A percentile compares a stretch with the other conserved stretches of the same genome.
These are phyloP conservation scores for Ramphastos sulfuratus DNA, from an alignment of 2,113 vertebrate genomes.

Conservation along the genomic window DNA sequence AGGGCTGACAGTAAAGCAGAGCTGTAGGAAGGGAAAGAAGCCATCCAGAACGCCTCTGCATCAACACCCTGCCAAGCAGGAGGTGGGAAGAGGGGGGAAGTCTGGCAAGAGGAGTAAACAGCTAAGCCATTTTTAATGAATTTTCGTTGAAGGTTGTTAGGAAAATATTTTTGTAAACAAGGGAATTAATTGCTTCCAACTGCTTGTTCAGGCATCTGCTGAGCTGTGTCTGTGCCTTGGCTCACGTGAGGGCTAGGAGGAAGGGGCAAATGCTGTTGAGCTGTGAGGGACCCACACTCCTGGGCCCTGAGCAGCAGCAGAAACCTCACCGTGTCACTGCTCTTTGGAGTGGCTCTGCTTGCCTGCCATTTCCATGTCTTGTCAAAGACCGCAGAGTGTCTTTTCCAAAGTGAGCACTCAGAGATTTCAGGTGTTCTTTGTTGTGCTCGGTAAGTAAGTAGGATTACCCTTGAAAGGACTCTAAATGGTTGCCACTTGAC, in stretches of 20 bases:
- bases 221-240: background rate
- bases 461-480: conserved; percentile 48
- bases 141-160: conserved; percentile 5
- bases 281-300: background rate
- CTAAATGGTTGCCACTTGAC: conserved; percentile 56
- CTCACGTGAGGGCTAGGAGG: background rate
- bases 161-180: conserved; percentile 3
- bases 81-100: background rate
- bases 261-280: background rate
- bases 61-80: background rate
- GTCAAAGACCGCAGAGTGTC: background rate
- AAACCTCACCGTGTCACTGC: background rate
- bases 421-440: background rate
- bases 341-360: background rate
- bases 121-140: conserved; percentile 41
- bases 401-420: conserved; percentile 18
- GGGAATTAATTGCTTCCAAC: conserved; percentile 3
- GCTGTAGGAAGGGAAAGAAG: background rate
- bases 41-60: background rate
- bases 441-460: conserved; percentile 13
- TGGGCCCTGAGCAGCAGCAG: background rate
- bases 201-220: background rate
- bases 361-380: background rate
- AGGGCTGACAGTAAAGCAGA: background rate
- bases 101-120: background rate